Percentiles rank a stretch among this genome's conserved stretches.
These are phyloP conservation scores for Ips nitidus DNA, from an alignment of 1,140 invertebrate genomes.

Conservation along the genomic window DNA sequence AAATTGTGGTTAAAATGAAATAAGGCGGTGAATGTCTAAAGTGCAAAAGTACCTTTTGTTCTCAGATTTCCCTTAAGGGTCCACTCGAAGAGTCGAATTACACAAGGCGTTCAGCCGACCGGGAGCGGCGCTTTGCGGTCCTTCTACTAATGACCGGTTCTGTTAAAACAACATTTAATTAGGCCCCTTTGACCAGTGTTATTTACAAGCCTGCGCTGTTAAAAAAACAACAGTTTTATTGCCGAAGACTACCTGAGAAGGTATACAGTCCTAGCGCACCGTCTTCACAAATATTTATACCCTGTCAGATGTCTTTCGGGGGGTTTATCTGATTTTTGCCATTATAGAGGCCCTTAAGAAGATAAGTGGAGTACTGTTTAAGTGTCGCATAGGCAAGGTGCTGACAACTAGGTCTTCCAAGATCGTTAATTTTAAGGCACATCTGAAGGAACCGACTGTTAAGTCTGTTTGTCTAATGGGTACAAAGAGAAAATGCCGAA, in stretches of 20 bases:
- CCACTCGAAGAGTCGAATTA: slow-evolving; percentile 16
- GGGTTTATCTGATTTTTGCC: slow-evolving; percentile 33
- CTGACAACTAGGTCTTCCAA: slow-evolving; percentile 21
- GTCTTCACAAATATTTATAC: slow-evolving; percentile 36
- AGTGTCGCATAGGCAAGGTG: slow-evolving; percentile 31
- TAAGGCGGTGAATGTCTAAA: no score
- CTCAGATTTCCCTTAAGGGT: neutral
- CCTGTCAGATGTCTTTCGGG: slow-evolving; percentile 30
- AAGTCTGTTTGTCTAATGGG: neutral
- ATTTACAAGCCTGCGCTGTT: slow-evolving; percentile 43
- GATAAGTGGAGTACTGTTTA: slow-evolving; percentile 33
- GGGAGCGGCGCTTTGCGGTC: slow-evolving; percentile 44
- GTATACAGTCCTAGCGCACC: slow-evolving; percentile 23
- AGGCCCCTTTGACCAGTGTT: slow-evolving; percentile 44
- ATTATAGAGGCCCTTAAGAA: slow-evolving; percentile 32
- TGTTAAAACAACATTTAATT: slow-evolving; percentile 48
- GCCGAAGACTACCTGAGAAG: slow-evolving; percentile 36
- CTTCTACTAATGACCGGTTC: slow-evolving; percentile 45
- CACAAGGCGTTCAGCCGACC: slow-evolving; percentile 37
- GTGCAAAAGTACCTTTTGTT: no score
- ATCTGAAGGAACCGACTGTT: slow-evolving; percentile 16
- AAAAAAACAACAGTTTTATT: slow-evolving; percentile 42
- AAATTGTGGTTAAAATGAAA: no score
- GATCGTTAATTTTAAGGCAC: slow-evolving; percentile 16
- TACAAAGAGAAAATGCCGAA: slow-evolving; percentile 17